Evolutionary conservation across 2,888 invertebrate species (phyloP), one percentile per base, ranked within the genome.

Genomic region (Scaptomyza caliginosa): DNA sequence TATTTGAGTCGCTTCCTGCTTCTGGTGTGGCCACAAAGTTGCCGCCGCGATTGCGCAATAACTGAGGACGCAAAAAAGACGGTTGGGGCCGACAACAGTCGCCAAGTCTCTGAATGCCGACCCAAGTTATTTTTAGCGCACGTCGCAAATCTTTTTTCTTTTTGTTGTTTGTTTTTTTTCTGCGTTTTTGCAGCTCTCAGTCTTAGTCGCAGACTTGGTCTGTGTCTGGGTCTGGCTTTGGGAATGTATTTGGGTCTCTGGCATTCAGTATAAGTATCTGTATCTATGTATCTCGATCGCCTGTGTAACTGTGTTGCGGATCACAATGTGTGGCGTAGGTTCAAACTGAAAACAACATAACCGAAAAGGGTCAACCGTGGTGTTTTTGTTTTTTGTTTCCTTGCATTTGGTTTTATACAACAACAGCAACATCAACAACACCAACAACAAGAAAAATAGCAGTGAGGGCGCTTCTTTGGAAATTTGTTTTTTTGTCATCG

Each of bases 21-120:
- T 59, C 63, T 74, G 24, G 42, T 36, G 58, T 56, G 56, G 59
- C 49, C 64, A 72, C 68, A 72, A 72, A 68, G 65, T 69, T 69
- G 75, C 67, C 67, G 70, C 82, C 70, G 66, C 82, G 84, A 80
- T 83, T 83, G 82, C 82, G 82, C 84, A 83, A 83, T 76, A 76
- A 48, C 24, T 49, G 70, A 42, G 65, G 38, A 57, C 40, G 63
- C 50, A 34, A 32, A 34, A 32, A 32, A 46, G 32, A 21, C 21
- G 21, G 38, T 11, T 34, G 56, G 43, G 38, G 56, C 67, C 50
- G 42, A 46, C 63, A 62, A 48, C 51, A 39, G 52, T 42, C 54
- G 50, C 50, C 38, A 36, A 51, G 48, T 32, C 50, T 34, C 50
- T 30, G 60, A 46, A 54, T 68, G 43, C 26, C 58, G 68, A 71